Base-by-base conservation (phyloP, 2,797 vertebrate genomes). In the Borostomias antarcticus region DNA sequence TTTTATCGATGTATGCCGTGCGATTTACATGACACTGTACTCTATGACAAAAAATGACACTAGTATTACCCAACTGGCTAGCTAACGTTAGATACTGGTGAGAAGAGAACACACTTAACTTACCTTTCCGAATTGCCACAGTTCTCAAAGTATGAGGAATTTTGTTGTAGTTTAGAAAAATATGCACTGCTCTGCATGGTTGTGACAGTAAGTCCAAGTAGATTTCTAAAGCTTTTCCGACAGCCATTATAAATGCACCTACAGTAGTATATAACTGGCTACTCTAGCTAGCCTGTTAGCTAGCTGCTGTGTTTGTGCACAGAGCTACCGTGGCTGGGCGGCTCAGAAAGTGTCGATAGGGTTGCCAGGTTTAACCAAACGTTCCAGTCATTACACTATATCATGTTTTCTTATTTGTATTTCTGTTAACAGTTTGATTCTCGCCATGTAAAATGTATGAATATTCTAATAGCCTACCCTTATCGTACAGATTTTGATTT, bases 151-250 rank as follows among this genome's bases (percentile, higher is more conserved):
- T 65, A 68, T 92, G 90, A 13, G 88, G 88, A 62, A 90, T 87
- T 15, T 72, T 68, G 70, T 73, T 82, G 56, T 56, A 64, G 73
- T 13, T 62, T 1, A 93, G 86, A 59, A 93, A 87, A 30, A 92
- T 85, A 2, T 73, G 67, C 5, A 93, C 58, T 50, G 91, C 90
- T 5, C 90, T 75, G 70, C 87, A 91, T 2, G 91, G 92, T 85
- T 92, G 91, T 2, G 92, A 93, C 32, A 92, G 13, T 0, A 91
- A 74, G 74, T 93, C 91, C 67, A 88, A 23, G 19, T 90, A 88
- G 1, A 90, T 82, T 58, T 86, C 78, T 28, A 90, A 10, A 5
- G 7, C 1, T 9, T 32, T 64, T 5, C 45, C 48, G 0, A 47
- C 21, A 21, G 76, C 80, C 85, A 87, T 88, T 30, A 5, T 32